Evolutionary conservation across 1,140 invertebrate species (phyloP), one percentile per base, ranked within the genome.

Genomic region (Tribolium madens): DNA sequence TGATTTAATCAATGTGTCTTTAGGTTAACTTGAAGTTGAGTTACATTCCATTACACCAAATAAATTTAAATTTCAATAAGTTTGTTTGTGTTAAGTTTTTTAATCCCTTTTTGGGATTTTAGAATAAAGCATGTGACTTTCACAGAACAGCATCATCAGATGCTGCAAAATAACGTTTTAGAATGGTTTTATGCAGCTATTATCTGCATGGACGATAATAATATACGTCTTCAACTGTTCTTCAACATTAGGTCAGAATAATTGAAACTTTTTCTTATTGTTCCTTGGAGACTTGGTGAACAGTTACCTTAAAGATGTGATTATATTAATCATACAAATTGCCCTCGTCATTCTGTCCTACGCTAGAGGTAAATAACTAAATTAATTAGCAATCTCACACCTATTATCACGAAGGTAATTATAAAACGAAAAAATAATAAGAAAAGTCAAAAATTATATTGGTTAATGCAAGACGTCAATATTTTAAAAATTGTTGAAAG

Each of bases 361-460:
- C 48, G 48, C 12, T 50, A 10, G 10, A 50, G 10, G 13, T 50
- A 50, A 50, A n/a, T 57, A 42, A 42, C 7, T 18, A 5, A 57
- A 57, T 57, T 57, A 57, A 57, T 57, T 57, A 57, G 2, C 17
- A 57, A 57, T 57, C 21, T 57, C 52, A 57, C 52, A 21, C 52
- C 36, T 42, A 9, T 42, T 7, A 42, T n/a, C 9, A 42, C n/a
- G 36, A 9, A 42, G 1, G 36, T 42, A 42, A 42, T 42, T 42
- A n/a, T n/a, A n/a, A n/a, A n/a, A n/a, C n/a, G n/a, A n/a, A 26
- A 26, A 26, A 26, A 26, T 26, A 26, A 26, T 26, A 4, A 26
- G 0, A 5, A 26, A 26, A 26, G n/a, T n/a, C 21, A 26, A 26
- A 26, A n/a, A n/a, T n/a, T n/a, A n/a, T n/a, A n/a, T n/a, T n/a